Base-by-base conservation (phyloP, 2,888 invertebrate species). In the Germaria angustata region DNA sequence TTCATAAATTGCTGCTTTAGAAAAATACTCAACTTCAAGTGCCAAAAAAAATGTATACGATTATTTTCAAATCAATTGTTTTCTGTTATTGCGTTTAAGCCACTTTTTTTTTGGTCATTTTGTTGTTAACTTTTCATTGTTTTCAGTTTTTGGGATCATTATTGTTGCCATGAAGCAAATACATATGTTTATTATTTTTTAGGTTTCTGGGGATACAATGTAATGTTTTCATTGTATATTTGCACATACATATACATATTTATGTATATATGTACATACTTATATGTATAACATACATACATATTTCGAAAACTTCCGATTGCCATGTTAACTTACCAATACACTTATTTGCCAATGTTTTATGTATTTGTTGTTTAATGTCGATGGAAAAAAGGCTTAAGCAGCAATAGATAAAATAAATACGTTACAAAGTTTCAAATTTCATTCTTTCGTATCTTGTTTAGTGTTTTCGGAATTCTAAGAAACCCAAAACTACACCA, bases 261-360 rank as follows among this genome's bases (percentile, higher is more conserved):
- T 44, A 17, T 15, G 44, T 13, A 69, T 49, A 41, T 17, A 11
- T 34, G 20, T 15, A 28, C 13, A 61, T 34, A 61, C 28, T 5
- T 28, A 5, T 5, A 3, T 6, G 6, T 6, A 28, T 28, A n/a
- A 57, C 36, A 17, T 53, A 17, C 1, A 34, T 20, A 57, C 44
- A 59, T 36, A 57, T 28, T 77, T 17, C 4, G 13, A 15, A 6
- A 73, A 71, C 55, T 34, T 41, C 69, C 71, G 65, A 75, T 82
- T 82, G 51, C 63, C 78, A 82, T 82, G 78, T 55, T 65, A 78
- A 75, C 73, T 73, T 72, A 66, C 66, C 57, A n/a, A 39, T 22
- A 68, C 24, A 44, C 61, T n/a, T 51, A 73, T 77, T 76, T 77
- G 24, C 11, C n/a, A 61, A 65, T 53, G 17, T 68, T 75, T 77